These are phyloP conservation scores for Agonopterix heracliana DNA, from an alignment of 2,888 invertebrate genomes.

Conservation along the genomic window DNA sequence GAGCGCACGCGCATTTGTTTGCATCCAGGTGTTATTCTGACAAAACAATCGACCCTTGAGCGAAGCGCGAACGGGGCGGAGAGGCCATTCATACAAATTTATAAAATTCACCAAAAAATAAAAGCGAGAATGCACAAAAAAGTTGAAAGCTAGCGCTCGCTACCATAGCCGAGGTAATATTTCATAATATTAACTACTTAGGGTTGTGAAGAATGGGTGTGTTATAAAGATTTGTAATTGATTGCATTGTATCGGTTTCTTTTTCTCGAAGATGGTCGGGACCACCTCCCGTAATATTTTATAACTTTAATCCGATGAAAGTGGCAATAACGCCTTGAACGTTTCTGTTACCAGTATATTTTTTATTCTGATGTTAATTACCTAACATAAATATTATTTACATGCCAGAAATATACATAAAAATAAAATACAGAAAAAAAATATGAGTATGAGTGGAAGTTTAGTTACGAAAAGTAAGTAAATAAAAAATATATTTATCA, in stretches of 20 bases:
- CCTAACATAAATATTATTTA: too few species aligned
- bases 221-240: slow-evolving; percentile 55
- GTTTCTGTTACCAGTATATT: neutral
- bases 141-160: slow-evolving; percentile 26
- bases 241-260: slow-evolving; percentile 45
- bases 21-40: slow-evolving; percentile 71
- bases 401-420: too few species aligned
- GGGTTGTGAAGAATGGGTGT: slow-evolving; percentile 63
- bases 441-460: too few species aligned
- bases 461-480: too few species aligned
- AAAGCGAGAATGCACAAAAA: slow-evolving; percentile 50
- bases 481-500: too few species aligned
- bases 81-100: slow-evolving; percentile 60
- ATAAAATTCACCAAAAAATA: slow-evolving; percentile 61
- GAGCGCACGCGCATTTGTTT: slow-evolving; percentile 58
- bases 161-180: slow-evolving; percentile 58
- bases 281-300: slow-evolving; percentile 19
- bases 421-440: too few species aligned
- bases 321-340: too few species aligned
- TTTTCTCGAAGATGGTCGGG: slow-evolving; percentile 19
- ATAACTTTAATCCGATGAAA: neutral
- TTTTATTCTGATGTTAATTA: neutral
- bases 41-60: slow-evolving; percentile 70
- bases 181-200: slow-evolving; percentile 71
- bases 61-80: slow-evolving; percentile 59